Conservation (phyloP, 2,113 vertebrate species). For the Cricetomys ansorgei region DNA sequence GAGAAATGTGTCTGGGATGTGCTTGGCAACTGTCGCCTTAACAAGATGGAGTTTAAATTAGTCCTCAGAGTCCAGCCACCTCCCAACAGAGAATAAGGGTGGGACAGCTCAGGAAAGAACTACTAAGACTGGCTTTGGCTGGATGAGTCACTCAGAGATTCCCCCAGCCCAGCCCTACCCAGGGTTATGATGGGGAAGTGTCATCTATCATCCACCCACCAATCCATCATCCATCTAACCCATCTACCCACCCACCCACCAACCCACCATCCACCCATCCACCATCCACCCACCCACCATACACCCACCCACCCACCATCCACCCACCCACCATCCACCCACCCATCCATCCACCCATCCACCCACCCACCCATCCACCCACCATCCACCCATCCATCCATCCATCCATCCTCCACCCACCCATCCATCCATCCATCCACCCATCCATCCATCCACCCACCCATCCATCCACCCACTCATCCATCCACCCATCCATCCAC, state of each 20-base stretch:
- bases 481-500: no score
- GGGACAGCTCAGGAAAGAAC: not conserved
- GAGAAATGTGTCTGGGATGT: not conserved
- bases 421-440: not conserved
- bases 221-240: not conserved
- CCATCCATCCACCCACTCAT: no score
- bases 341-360: not conserved
- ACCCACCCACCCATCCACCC: not conserved
- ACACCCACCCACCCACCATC: not conserved
- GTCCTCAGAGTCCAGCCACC: not conserved
- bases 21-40: not conserved
- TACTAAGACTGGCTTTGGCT: not conserved
- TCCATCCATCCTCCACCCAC: fast-evolving
- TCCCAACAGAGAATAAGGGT: not conserved
- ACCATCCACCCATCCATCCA: not conserved
- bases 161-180: fast-evolving
- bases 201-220: not conserved
- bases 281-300: not conserved
- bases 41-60: not conserved
- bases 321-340: not conserved
- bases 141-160: not conserved
- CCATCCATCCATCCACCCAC: not conserved
- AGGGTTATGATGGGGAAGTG: not conserved
- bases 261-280: not conserved
- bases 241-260: not conserved